phyloP scores from a whole-genome alignment of 2,888 invertebrate species.

The Chironomus riparius region DNA sequence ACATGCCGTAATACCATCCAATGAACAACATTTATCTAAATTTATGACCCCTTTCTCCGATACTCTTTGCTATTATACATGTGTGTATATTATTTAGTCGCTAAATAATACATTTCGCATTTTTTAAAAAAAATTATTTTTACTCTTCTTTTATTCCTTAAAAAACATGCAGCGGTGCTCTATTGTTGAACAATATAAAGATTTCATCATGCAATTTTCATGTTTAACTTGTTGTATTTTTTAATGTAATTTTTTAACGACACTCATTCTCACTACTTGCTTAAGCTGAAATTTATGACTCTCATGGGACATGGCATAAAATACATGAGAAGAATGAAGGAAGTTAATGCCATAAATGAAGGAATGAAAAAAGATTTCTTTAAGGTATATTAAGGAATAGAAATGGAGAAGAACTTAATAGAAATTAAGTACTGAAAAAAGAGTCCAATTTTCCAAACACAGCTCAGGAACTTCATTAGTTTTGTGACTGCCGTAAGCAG shows the following conservation, averaged over 20 bases:
- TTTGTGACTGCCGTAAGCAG: slow-evolving; percentile 7
- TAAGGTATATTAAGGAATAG: background rate
- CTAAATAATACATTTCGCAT: background rate
- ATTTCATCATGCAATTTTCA: background rate
- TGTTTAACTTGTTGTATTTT: slow-evolving; percentile 23
- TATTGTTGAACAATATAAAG: background rate
- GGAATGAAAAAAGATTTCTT: background rate
- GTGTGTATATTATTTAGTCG: background rate
- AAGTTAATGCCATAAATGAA: background rate
- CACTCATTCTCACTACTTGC: background rate
- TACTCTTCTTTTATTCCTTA: background rate
- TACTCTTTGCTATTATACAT: background rate
- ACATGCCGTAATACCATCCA: slow-evolving; percentile 9
- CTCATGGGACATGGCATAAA: slow-evolving; percentile 1
- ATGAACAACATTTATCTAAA: slow-evolving; percentile 12
- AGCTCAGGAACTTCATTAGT: slow-evolving; percentile 17
- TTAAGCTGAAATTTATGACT: slow-evolving; percentile 11
- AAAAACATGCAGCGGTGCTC: background rate
- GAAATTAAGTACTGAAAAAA: background rate
- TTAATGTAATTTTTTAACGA: slow-evolving; percentile 26
- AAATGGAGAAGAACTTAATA: background rate
- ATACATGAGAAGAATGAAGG: background rate
- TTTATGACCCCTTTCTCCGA: slow-evolving; percentile 3
- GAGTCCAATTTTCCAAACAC: background rate
- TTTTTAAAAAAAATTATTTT: background rate